Percentiles rank a stretch among this genome's conserved stretches.
These are phyloP conservation scores for Ranitomeya variabilis DNA, from an alignment of 2,113 vertebrate genomes.

Conservation along the genomic window DNA sequence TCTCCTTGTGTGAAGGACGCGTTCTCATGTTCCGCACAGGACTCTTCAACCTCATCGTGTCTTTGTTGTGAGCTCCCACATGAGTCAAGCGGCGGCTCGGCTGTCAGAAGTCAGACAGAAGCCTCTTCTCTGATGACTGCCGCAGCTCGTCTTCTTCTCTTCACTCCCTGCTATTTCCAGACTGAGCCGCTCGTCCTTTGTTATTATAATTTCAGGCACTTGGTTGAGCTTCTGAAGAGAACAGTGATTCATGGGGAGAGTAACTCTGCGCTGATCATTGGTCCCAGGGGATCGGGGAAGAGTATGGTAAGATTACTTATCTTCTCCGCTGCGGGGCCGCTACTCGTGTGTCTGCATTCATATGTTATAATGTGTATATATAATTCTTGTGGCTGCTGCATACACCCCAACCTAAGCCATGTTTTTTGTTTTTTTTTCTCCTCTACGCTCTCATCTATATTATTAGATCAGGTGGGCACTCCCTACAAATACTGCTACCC, in stretches of 20 bases:
- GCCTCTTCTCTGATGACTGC: slow-evolving; percentile 22
- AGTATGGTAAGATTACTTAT: slow-evolving; percentile 76
- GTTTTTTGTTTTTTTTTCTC: no score
- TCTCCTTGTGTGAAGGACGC: not conserved
- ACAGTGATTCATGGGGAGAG: slow-evolving; percentile 89
- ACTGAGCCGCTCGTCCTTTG: slow-evolving; percentile 41
- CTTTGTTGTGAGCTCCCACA: slow-evolving; percentile 10
- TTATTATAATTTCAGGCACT: slow-evolving; percentile 75
- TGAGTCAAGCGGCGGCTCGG: slow-evolving; percentile 20
- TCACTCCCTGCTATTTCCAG: slow-evolving; percentile 2
- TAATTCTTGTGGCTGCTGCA: not conserved
- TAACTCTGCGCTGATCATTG: slow-evolving; percentile 91
- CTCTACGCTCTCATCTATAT: no score
- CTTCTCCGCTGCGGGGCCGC: not conserved
- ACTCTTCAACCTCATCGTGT: not conserved
- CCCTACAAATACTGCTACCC: no score
- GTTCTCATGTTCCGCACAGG: not conserved
- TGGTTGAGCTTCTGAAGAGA: slow-evolving; percentile 87
- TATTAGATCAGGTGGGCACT: no score
- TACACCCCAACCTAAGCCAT: no score
- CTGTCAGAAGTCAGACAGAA: slow-evolving; percentile 27
- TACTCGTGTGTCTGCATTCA: not conserved
- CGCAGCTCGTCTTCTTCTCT: not conserved
- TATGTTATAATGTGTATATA: not conserved
- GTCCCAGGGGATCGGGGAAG: slow-evolving; percentile 90